A percentile compares a stretch with the other conserved stretches of the same genome.
phyloP scores from a whole-genome alignment of 2,797 vertebrate genomes.

The Enteromius afrohamiltoni region DNA sequence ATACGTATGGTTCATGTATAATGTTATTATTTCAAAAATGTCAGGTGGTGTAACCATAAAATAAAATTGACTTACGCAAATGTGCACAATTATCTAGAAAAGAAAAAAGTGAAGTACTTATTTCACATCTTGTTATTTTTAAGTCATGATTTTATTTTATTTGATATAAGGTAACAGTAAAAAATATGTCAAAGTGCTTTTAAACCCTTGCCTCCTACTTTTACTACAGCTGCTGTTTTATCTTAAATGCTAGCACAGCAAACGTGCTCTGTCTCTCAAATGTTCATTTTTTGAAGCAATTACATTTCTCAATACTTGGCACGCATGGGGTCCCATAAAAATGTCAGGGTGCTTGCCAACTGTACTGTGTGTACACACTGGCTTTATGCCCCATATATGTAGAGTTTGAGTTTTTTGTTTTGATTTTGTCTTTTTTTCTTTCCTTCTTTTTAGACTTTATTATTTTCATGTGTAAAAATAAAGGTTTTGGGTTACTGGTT shows the following conservation, averaged over 20 bases:
- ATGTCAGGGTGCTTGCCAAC: slow-evolving; percentile 67
- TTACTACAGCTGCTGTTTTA: slow-evolving; percentile 35
- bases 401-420: slow-evolving; percentile 51
- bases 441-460: slow-evolving; percentile 60
- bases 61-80: neutral
- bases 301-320: slow-evolving; percentile 71
- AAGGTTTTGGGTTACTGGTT: slow-evolving; percentile 21
- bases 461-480: slow-evolving; percentile 67
- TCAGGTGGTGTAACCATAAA: neutral
- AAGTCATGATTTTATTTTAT: neutral
- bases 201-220: slow-evolving; percentile 51
- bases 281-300: slow-evolving; percentile 61
- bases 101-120: neutral
- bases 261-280: slow-evolving; percentile 45
- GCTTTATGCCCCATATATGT: slow-evolving; percentile 54
- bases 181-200: neutral
- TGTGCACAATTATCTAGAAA: too few species aligned
- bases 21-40: neutral
- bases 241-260: slow-evolving; percentile 62
- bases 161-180: neutral
- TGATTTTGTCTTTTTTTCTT: neutral
- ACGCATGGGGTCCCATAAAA: slow-evolving; percentile 65
- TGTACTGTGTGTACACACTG: slow-evolving; percentile 39
- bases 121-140: neutral
- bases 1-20: neutral